phyloP scores from a whole-genome alignment of 2,113 vertebrate species.

The Lanius collurio region DNA sequence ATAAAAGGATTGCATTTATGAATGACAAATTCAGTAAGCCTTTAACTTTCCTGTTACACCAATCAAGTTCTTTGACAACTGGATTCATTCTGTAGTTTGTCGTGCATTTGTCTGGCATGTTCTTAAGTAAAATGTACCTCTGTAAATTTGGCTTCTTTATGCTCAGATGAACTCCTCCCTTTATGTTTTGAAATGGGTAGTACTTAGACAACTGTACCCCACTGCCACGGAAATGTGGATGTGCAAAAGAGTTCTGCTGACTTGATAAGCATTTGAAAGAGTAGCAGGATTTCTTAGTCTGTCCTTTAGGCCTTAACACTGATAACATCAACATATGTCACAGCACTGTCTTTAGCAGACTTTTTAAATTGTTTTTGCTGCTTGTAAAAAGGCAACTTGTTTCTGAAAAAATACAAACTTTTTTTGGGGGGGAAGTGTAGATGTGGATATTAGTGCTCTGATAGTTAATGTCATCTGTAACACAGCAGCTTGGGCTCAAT shows the following conservation, averaged over 20 bases:
- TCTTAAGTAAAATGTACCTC: background rate
- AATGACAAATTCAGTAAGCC: background rate
- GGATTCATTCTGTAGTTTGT: background rate
- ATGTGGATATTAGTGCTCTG: background rate
- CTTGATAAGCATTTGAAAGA: background rate
- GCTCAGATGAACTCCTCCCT: background rate
- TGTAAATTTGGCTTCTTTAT: background rate
- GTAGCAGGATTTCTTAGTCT: background rate
- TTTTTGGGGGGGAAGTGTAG: fast-evolving
- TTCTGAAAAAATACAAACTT: background rate
- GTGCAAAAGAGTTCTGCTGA: background rate
- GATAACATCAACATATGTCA: background rate
- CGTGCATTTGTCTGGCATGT: background rate
- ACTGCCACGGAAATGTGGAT: background rate
- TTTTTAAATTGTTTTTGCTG: background rate
- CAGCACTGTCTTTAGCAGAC: background rate
- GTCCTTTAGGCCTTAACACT: background rate
- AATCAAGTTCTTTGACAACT: background rate
- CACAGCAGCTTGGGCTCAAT: background rate
- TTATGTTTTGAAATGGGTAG: background rate
- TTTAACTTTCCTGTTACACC: background rate
- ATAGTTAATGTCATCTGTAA: background rate
- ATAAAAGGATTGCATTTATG: background rate
- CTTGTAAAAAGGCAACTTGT: background rate
- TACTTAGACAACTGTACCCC: background rate